phyloP scores from a whole-genome alignment of 2,797 vertebrate species.

The Coendou prehensilis region DNA sequence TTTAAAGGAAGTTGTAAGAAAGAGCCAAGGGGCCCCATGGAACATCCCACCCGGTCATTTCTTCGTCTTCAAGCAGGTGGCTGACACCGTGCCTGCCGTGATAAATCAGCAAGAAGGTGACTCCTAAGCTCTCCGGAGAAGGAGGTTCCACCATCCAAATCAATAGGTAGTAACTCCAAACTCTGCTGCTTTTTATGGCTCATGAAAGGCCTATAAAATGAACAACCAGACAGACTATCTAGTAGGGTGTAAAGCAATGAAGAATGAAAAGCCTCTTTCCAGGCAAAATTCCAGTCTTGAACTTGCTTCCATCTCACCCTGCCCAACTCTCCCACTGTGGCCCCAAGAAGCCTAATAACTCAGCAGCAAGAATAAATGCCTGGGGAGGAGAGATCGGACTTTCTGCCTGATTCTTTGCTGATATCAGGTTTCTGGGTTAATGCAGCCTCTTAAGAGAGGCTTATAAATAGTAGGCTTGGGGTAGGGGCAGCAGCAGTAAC shows the following conservation, averaged over 20 bases:
- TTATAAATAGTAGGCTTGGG: background rate
- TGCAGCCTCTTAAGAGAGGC: background rate
- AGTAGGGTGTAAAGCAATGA: slow-evolving; percentile 3
- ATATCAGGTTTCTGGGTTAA: slow-evolving; percentile 20
- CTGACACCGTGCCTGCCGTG: background rate
- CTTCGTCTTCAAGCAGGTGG: background rate
- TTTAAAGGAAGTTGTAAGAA: background rate
- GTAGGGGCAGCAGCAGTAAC: background rate
- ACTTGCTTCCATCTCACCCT: background rate
- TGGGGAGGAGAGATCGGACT: background rate
- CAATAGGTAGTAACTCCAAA: slow-evolving; percentile 22
- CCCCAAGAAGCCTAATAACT: background rate
- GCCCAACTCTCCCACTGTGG: background rate
- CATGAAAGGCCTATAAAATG: slow-evolving; percentile 46
- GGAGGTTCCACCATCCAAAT: background rate
- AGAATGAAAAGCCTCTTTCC: background rate
- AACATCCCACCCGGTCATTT: background rate
- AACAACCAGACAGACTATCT: background rate
- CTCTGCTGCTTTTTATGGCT: background rate
- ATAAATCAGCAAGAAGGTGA: background rate
- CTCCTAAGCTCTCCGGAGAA: background rate
- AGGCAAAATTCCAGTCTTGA: slow-evolving; percentile 26
- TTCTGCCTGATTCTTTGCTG: background rate
- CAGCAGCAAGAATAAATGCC: background rate
- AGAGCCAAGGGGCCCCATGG: background rate